Conservation (phyloP, 2,888 invertebrate genomes). For the Clanis bilineata region DNA sequence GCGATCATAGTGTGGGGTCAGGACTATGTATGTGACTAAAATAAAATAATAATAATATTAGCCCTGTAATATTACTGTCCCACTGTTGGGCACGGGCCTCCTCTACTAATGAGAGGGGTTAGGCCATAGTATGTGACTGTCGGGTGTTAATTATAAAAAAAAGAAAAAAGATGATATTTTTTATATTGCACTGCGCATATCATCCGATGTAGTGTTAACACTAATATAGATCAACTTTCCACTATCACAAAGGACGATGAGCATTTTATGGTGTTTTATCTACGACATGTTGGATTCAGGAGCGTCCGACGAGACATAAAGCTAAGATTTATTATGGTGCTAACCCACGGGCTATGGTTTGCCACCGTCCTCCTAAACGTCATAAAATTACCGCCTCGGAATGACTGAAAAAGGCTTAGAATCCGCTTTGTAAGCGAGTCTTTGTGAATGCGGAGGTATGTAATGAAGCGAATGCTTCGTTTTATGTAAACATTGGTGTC, state of each 20-base stretch:
- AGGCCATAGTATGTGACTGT: too few relatives aligned
- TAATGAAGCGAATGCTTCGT: neutral
- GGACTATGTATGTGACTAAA: too few relatives aligned
- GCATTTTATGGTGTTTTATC: neutral
- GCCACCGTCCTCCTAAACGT: conserved; percentile 25
- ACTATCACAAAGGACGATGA: neutral
- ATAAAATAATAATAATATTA: too few relatives aligned
- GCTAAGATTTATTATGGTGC: conserved; percentile 49
- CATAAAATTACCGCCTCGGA: conserved; percentile 8
- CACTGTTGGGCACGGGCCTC: too few relatives aligned
- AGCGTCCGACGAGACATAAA: conserved; percentile 50
- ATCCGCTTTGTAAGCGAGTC: neutral
- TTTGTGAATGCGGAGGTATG: neutral
- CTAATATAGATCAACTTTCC: neutral
- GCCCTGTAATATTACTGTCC: too few relatives aligned
- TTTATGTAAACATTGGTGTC: neutral
- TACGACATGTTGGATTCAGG: conserved; percentile 50
- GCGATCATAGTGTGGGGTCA: too few relatives aligned
- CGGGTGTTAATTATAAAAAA: too few relatives aligned
- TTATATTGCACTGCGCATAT: too few relatives aligned
- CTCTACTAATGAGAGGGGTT: too few relatives aligned
- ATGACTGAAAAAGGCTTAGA: conserved; percentile 3
- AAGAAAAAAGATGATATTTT: too few relatives aligned
- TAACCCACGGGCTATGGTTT: conserved; percentile 32
- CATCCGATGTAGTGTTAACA: too few relatives aligned